phyloP scores from a whole-genome alignment of 2,888 invertebrate genomes.

The Clusia tigrina region DNA sequence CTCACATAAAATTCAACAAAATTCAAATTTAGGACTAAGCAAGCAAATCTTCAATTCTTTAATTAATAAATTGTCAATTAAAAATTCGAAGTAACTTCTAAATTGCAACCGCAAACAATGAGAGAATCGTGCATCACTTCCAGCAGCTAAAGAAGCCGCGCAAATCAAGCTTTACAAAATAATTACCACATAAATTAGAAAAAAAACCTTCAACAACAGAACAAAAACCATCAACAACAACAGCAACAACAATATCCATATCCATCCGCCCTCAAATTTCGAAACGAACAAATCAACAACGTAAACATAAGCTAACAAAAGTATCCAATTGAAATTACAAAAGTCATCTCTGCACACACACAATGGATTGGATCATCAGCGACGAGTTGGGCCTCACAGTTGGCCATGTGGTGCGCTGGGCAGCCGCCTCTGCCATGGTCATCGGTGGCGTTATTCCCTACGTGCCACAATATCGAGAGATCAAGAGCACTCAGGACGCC shows the following conservation, averaged over 20 bases:
- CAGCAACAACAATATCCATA: background rate
- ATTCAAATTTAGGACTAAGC: too few relatives aligned
- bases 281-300: background rate
- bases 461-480: constrained; percentile 95
- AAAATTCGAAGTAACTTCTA: too few relatives aligned
- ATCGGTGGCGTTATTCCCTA: constrained; percentile 95
- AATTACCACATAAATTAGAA: too few relatives aligned
- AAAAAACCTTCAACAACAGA: background rate
- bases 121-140: too few relatives aligned
- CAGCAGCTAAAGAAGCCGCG: too few relatives aligned
- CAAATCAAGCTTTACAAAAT: too few relatives aligned
- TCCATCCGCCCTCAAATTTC: background rate
- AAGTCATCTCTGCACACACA: too few relatives aligned
- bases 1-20: too few relatives aligned
- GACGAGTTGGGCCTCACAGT: constrained; percentile 78
- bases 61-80: too few relatives aligned
- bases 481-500: constrained; percentile 87
- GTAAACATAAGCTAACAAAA: background rate
- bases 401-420: constrained; percentile 79
- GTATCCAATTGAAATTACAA: background rate
- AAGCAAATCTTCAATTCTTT: too few relatives aligned
- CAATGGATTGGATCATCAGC: constrained; percentile 81
- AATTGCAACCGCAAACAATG: too few relatives aligned
- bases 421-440: constrained; percentile 89
- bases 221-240: background rate